Percentiles rank a stretch among this genome's conserved stretches.
Evolutionary conservation across 2,113 vertebrate species (phyloP).

Genomic region (Benitochromis conjunctus): DNA sequence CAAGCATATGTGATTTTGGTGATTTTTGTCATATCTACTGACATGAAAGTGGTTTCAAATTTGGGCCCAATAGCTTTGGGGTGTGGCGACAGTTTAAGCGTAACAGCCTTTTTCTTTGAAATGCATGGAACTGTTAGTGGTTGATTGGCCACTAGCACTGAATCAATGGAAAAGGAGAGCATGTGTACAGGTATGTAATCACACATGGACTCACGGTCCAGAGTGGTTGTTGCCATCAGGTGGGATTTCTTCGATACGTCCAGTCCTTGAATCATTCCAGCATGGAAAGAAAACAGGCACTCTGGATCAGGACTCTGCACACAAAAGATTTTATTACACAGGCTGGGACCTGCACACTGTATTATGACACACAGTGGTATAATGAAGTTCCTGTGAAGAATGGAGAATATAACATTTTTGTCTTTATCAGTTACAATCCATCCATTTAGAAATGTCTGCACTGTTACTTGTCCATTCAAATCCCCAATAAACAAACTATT

Average conservation of each 20-base stretch:
- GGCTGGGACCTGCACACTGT: not conserved
- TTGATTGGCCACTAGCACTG: not conserved
- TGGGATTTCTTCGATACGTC: constrained; percentile 81
- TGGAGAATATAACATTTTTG: not conserved
- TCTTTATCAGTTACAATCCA: not conserved
- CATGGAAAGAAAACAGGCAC: constrained; percentile 84
- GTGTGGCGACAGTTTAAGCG: not conserved
- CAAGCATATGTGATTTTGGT: not conserved
- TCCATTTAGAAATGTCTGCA: not conserved
- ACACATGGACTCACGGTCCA: constrained; percentile 77
- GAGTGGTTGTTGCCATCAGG: constrained; percentile 85
- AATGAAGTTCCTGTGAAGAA: not conserved
- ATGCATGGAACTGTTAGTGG: not conserved
- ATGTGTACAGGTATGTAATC: not conserved
- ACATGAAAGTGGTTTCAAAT: not conserved
- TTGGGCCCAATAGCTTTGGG: not conserved
- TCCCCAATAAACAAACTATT: not conserved
- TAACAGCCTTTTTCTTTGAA: not conserved
- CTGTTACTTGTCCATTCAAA: not conserved
- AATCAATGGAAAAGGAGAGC: not conserved
- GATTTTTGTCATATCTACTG: not conserved
- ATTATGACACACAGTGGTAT: not conserved
- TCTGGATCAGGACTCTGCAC: constrained; percentile 83
- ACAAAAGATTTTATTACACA: constrained; percentile 7
- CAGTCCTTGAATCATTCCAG: constrained; percentile 79